Evolutionary conservation across 2,113 vertebrate genomes (phyloP).

Genomic region (Anser brachyrhynchus): DNA sequence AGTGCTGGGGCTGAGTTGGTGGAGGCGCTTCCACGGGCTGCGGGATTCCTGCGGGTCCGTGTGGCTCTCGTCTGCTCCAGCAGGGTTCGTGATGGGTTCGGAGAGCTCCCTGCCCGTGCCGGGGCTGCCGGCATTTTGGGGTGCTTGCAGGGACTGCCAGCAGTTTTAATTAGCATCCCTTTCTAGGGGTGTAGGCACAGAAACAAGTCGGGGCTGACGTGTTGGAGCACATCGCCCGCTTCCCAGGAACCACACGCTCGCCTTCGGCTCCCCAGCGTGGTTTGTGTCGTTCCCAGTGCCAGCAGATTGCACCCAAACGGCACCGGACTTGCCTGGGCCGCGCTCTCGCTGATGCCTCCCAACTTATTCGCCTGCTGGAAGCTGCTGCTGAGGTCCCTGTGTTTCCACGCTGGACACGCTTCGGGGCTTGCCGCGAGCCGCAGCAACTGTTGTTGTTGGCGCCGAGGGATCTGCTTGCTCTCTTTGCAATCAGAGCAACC

Average conservation of each 20-base stretch:
- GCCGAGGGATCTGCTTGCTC: background rate
- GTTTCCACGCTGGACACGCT: background rate
- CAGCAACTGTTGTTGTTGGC: background rate
- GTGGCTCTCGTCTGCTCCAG: background rate
- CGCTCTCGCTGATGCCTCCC: rapidly evolving
- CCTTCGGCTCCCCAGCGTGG: background rate
- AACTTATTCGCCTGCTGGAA: background rate
- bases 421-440: background rate
- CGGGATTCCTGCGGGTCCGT: background rate
- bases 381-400: rapidly evolving
- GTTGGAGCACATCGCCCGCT: rapidly evolving
- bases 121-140: background rate
- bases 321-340: rapidly evolving
- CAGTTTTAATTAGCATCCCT: rapidly evolving
- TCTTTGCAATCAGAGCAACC: background rate
- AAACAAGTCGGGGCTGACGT: background rate
- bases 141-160: background rate
- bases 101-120: rapidly evolving
- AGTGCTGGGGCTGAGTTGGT: rapidly evolving
- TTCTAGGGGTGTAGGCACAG: background rate
- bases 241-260: rapidly evolving
- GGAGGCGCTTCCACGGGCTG: rapidly evolving
- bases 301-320: background rate
- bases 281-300: rapidly evolving
- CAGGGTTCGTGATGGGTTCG: rapidly evolving